Evolutionary conservation across 2,113 vertebrate species (phyloP).

Genomic region (Megalops atlanticus): DNA sequence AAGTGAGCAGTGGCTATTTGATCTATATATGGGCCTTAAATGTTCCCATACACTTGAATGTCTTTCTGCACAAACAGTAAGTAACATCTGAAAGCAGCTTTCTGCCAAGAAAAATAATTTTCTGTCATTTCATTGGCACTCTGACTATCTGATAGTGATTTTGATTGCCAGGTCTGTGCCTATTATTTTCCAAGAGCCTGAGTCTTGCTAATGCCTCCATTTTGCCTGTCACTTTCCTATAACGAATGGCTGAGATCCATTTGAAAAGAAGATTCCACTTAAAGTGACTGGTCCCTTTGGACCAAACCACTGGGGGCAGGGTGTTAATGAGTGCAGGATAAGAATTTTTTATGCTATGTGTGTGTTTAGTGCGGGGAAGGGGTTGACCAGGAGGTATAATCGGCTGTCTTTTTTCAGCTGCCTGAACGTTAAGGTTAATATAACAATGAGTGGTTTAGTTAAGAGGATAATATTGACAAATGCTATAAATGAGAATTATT

Average conservation of each 20-base stretch:
- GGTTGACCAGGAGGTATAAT: neutral
- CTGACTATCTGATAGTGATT: neutral
- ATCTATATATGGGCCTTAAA: neutral
- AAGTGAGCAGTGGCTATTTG: neutral
- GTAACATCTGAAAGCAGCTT: neutral
- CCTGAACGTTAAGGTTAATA: neutral
- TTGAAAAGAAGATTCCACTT: neutral
- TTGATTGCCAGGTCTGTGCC: neutral
- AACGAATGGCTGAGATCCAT: neutral
- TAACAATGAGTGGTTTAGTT: neutral
- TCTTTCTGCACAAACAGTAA: slow-evolving; percentile 1
- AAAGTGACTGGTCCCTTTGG: neutral
- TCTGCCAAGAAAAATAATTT: slow-evolving; percentile 7
- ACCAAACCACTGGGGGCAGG: neutral
- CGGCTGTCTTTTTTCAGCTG: neutral
- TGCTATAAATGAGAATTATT: neutral
- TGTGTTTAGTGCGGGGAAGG: neutral
- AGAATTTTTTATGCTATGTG: neutral
- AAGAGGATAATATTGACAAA: neutral
- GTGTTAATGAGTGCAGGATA: neutral
- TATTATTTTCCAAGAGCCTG: neutral
- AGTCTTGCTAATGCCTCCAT: slow-evolving; percentile 6
- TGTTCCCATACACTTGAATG: neutral
- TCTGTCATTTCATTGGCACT: slow-evolving; percentile 4
- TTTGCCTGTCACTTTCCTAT: slow-evolving; percentile 6